Conservation (phyloP, 1,140 invertebrate genomes). For the Wiebesia pumilae region DNA sequence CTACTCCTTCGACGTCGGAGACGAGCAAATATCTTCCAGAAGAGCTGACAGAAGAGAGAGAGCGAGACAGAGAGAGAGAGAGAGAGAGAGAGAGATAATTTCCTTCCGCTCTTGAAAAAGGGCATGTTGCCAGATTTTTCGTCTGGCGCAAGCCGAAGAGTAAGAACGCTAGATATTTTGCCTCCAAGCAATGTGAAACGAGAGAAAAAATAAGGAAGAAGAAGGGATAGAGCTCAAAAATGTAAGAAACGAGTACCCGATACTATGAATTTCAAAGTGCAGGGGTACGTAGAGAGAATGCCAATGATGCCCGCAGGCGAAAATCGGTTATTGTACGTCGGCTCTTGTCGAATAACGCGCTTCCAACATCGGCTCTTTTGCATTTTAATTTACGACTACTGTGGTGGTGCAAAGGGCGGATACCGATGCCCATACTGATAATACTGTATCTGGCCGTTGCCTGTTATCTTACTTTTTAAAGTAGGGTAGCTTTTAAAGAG, state of each 20-base stretch:
- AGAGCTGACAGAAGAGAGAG: background rate
- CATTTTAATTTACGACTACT: conserved; percentile 5
- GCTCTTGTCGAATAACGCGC: conserved; percentile 14
- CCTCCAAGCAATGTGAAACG: background rate
- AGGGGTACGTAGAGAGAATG: background rate
- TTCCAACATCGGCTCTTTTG: background rate
- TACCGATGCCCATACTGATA: background rate
- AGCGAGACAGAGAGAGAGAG: conserved; percentile 22
- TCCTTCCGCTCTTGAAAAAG: background rate
- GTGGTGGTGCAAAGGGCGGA: background rate
- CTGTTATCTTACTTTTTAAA: background rate
- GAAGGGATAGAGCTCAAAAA: background rate
- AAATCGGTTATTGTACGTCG: conserved; percentile 40
- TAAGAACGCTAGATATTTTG: conserved; percentile 22
- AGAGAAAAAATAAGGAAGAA: conserved; percentile 25
- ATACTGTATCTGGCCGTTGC: background rate
- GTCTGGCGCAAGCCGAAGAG: background rate
- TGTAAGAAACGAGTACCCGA: conserved; percentile 22
- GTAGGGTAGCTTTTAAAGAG: background rate
- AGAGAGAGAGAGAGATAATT: conserved; percentile 22
- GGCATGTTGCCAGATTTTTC: conserved; percentile 43
- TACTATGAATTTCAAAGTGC: conserved; percentile 55
- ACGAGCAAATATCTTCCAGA: background rate
- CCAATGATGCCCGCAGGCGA: conserved; percentile 18
- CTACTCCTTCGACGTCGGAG: background rate